These are phyloP conservation scores for Thereva nobilitata DNA, from an alignment of 2,888 invertebrate genomes.

Conservation along the genomic window DNA sequence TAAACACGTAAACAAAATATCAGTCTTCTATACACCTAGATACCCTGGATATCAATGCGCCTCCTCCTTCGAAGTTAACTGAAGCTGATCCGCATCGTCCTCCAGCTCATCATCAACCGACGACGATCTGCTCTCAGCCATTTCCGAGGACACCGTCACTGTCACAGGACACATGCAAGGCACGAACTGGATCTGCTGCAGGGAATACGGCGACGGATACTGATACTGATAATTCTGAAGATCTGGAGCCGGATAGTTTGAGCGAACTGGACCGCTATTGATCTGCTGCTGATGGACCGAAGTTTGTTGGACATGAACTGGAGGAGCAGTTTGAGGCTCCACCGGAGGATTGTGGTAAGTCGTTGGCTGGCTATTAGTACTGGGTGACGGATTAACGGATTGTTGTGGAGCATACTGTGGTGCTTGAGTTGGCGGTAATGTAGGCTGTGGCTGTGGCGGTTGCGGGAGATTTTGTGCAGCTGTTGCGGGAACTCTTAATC, in stretches of 20 bases:
- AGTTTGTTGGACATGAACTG: slow-evolving; percentile 10
- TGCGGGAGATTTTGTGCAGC: neutral
- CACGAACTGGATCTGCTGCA: slow-evolving; percentile 42
- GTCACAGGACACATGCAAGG: slow-evolving; percentile 45
- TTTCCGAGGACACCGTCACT: slow-evolving; percentile 35
- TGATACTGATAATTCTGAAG: slow-evolving; percentile 37
- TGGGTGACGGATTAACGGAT: neutral
- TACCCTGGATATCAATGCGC: neutral
- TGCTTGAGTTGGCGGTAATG: slow-evolving; percentile 5
- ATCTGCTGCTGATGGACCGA: slow-evolving; percentile 7
- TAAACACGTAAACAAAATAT: slow-evolving; percentile 9
- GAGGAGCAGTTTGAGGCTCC: slow-evolving; percentile 6
- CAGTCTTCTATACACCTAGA: slow-evolving; percentile 13
- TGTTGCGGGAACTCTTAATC: neutral
- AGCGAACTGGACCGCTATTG: neutral
- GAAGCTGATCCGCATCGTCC: slow-evolving; percentile 11
- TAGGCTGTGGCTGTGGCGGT: neutral
- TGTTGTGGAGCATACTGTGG: neutral
- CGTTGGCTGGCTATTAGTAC: too few relatives aligned
- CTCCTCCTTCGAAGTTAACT: slow-evolving; percentile 8
- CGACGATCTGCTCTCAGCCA: slow-evolving; percentile 31
- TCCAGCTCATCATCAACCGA: slow-evolving; percentile 11
- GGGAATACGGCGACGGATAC: neutral
- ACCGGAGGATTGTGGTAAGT: too few relatives aligned
- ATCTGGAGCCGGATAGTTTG: slow-evolving; percentile 32